Percentiles rank a stretch among this genome's conserved stretches.
phyloP scores from a whole-genome alignment of 2,797 vertebrate genomes.

The Vireo griseus region DNA sequence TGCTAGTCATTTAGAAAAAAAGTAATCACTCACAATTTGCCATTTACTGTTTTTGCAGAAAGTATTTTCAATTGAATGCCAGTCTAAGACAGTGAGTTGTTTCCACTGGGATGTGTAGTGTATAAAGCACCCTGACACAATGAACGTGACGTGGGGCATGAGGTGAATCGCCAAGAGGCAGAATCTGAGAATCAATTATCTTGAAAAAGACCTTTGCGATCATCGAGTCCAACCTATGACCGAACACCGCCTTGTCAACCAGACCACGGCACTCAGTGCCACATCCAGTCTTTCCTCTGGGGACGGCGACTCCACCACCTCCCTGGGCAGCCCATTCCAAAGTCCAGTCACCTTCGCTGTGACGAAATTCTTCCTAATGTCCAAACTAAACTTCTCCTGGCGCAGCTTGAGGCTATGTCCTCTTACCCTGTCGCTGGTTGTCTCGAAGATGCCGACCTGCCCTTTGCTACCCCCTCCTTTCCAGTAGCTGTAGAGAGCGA shows the following conservation, averaged over 20 bases:
- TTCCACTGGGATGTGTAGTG: fast-evolving
- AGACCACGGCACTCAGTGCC: fast-evolving
- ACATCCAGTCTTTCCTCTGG: neutral
- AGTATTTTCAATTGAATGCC: neutral
- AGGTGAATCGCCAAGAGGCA: fast-evolving
- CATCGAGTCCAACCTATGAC: neutral
- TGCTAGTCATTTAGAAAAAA: neutral
- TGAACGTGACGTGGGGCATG: fast-evolving
- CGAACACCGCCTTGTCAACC: fast-evolving
- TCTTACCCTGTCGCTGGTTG: fast-evolving
- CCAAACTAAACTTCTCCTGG: neutral
- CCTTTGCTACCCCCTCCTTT: neutral
- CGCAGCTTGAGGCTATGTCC: neutral
- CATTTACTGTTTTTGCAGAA: neutral
- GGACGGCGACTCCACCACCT: neutral
- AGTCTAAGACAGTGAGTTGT: fast-evolving
- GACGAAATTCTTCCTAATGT: neutral
- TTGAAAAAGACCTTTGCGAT: neutral
- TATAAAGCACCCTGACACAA: neutral
- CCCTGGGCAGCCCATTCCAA: neutral
- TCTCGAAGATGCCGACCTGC: neutral
- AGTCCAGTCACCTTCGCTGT: fast-evolving
- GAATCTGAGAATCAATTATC: neutral
- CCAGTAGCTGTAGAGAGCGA: fast-evolving
- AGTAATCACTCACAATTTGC: neutral